Conservation (phyloP, 2,113 vertebrate species). For the Cathartes aura region DNA sequence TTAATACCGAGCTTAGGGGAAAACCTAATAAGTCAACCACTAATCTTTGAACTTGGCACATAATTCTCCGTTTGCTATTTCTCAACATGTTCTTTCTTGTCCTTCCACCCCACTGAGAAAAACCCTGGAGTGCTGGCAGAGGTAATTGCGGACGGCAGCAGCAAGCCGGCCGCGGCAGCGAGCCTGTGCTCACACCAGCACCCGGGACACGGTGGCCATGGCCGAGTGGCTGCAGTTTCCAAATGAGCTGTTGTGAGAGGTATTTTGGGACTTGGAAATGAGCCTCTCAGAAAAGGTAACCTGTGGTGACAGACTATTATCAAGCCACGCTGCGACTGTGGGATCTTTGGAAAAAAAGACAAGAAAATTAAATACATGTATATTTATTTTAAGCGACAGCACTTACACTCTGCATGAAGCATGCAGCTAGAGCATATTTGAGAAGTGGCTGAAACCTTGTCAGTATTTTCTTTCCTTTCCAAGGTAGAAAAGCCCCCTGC, state of each 20-base stretch:
- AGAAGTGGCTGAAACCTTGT: neutral
- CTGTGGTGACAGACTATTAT: neutral
- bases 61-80: neutral
- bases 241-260: neutral
- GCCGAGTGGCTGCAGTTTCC: neutral
- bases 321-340: neutral
- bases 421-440: neutral
- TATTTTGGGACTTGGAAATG: neutral
- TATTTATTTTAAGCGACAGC: neutral
- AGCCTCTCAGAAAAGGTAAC: neutral
- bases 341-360: neutral
- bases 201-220: accelerated
- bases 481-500: neutral
- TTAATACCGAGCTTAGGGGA: neutral
- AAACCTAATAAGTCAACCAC: neutral
- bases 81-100: constrained; percentile 34
- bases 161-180: accelerated
- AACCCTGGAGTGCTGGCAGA: neutral
- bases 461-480: neutral
- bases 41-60: constrained; percentile 18
- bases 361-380: neutral
- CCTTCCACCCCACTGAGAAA: neutral
- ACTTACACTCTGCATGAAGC: neutral
- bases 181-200: neutral
- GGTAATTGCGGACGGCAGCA: neutral